phyloP scores from a whole-genome alignment of 2,888 invertebrate species.

The Scaptodrosophila latifasciaeformis region DNA sequence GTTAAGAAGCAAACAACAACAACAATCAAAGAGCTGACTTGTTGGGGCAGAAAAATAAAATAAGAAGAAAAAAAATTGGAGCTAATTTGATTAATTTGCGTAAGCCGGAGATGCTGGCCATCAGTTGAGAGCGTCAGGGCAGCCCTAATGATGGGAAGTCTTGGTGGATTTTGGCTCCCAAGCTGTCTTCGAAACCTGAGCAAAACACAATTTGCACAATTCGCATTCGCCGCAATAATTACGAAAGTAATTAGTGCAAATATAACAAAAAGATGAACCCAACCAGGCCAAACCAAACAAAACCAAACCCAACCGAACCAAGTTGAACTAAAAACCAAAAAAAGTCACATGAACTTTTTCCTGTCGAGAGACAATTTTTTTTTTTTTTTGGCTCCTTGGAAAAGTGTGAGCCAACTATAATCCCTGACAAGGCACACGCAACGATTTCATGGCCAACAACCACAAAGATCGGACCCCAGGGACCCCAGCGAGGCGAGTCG shows the following conservation, averaged over 20 bases:
- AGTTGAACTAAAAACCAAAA: too few species aligned
- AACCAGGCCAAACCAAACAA: too few species aligned
- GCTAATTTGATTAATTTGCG: slow-evolving; percentile 70
- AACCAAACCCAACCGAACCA: too few species aligned
- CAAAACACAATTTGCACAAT: not conserved
- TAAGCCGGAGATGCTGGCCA: not conserved
- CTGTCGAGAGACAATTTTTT: too few species aligned
- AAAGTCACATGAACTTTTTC: too few species aligned
- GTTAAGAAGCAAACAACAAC: slow-evolving; percentile 10
- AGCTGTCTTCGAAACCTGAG: slow-evolving; percentile 17
- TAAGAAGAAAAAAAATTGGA: slow-evolving; percentile 46
- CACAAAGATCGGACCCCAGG: slow-evolving; percentile 10
- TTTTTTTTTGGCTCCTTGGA: too few species aligned
- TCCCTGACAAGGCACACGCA: slow-evolving; percentile 36
- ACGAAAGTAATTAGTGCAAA: slow-evolving; percentile 61
- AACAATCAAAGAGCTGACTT: not conserved
- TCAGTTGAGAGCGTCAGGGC: too few species aligned
- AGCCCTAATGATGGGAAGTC: slow-evolving; percentile 70
- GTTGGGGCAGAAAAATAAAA: not conserved
- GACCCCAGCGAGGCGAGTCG: slow-evolving; percentile 15
- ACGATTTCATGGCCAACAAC: slow-evolving; percentile 31
- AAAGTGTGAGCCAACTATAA: too few species aligned
- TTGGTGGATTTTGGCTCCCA: slow-evolving; percentile 57
- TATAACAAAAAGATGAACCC: too few species aligned
- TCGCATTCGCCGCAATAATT: slow-evolving; percentile 40